Percentiles rank a stretch among this genome's conserved stretches.
Conservation (phyloP, 2,797 vertebrate species). For the Apodemus agrarius region DNA sequence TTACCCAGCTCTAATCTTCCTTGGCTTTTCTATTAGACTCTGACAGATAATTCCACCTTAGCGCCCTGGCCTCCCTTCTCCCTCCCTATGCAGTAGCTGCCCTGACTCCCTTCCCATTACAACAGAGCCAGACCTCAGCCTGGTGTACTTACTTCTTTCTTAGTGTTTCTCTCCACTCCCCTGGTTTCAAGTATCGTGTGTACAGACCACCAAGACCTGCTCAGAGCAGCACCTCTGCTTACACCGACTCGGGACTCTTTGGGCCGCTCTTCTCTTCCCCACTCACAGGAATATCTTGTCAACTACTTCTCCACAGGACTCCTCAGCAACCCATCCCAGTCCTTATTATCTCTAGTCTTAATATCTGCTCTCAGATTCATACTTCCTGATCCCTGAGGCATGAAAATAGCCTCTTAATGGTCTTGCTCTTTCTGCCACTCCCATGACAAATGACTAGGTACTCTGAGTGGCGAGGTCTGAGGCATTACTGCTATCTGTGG, state of each 20-base stretch:
- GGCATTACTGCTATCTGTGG: neutral
- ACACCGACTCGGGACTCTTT: neutral
- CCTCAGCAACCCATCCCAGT: slow-evolving; percentile 26
- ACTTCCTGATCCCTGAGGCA: slow-evolving; percentile 42
- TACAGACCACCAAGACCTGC: slow-evolving; percentile 46
- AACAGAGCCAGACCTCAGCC: neutral
- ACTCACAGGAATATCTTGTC: slow-evolving; percentile 27
- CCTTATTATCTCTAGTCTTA: neutral
- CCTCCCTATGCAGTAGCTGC: neutral
- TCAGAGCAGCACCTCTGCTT: neutral
- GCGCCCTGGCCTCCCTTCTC: neutral
- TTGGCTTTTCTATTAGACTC: slow-evolving; percentile 24
- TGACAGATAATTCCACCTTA: neutral
- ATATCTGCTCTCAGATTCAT: slow-evolving; percentile 20
- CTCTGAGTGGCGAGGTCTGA: slow-evolving; percentile 23
- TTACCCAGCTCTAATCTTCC: neutral
- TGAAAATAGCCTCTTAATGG: slow-evolving; percentile 64
- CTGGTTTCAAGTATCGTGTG: slow-evolving; percentile 27
- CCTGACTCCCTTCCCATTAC: neutral
- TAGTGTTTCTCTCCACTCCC: slow-evolving; percentile 24
- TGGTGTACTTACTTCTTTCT: neutral
- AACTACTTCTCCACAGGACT: slow-evolving; percentile 24
- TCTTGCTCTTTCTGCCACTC: slow-evolving; percentile 63
- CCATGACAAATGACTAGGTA: slow-evolving; percentile 63
- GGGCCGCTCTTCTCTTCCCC: neutral